Base-by-base conservation (phyloP, 37 sponge, comb jelly and placozoan genomes). In the Eunapius fragilis region DNA sequence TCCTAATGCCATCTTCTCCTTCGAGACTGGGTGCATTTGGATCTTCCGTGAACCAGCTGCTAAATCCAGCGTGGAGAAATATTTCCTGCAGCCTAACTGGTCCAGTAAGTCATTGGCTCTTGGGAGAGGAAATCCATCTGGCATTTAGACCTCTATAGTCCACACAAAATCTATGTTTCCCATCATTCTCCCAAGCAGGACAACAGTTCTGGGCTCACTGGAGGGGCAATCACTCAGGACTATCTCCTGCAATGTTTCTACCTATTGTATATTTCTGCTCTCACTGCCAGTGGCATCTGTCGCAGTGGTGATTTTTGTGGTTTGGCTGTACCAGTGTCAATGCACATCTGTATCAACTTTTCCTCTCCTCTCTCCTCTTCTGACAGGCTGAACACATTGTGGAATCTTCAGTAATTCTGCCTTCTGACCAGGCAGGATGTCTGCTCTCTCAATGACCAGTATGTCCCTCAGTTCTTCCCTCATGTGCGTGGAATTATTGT, bases 11-110 rank as follows among this genome's bases (percentile, higher is more conserved):
- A 45, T 45, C 47, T 45, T 45, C 47, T 86, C 80, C 80, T 86
- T 80, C 0, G 80, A 86, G 33, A 1, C 48, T 4, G 72, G 87
- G 41, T 86, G 74, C n/a, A 79, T 47, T 49, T 67, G 80, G 33
- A 86, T 86, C 83, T 82, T 74, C 83, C 89, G 82, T 67, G 33
- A 88, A 0, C 89, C 82, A 3, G 84, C 2, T 80, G 85, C 6
- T 74, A 67, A n/a, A 37, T 89, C 80, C 14, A 89, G 41, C 12
- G 85, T 82, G 10, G 83, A 48, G 75, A 88, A 88, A 47, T 79
- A 84, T 74, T 77, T 70, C 38, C 74, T 45, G 27, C 38, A 3
- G 13, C 80, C 84, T 11, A 78, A 67, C 69, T 89, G 84, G 67
- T 89, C 84, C 38, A 89, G 68, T 37, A 89, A 28, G 68, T 87